These are phyloP conservation scores for Chloropsis hardwickii DNA, from an alignment of 2,113 vertebrate species.

Conservation along the genomic window DNA sequence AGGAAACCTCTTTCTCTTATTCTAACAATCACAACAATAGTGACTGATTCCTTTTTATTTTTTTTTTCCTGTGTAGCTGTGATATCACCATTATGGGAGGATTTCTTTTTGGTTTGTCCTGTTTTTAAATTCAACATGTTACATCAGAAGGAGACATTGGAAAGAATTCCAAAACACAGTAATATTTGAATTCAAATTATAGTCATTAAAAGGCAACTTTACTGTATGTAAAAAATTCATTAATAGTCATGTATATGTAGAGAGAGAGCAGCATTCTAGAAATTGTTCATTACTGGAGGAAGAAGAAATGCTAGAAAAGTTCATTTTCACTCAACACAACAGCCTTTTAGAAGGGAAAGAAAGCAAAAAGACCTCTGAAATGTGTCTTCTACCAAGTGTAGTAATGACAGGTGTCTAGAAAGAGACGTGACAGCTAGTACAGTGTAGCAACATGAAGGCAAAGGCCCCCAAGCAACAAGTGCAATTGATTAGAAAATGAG, in stretches of 20 bases:
- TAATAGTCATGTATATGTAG: not conserved
- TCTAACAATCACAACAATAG: not conserved
- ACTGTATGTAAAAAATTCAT: not conserved
- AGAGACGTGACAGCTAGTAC: not conserved
- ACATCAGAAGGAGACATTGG: not conserved
- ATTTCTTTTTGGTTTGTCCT: not conserved
- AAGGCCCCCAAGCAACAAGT: slow-evolving; percentile 6
- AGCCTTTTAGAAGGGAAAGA: not conserved
- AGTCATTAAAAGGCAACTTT: not conserved
- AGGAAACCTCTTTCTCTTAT: not conserved
- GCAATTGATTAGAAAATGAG: slow-evolving; percentile 35
- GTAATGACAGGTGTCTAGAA: not conserved
- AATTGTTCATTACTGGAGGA: not conserved
- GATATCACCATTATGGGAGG: not conserved
- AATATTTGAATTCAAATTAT: not conserved
- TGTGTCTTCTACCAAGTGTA: not conserved
- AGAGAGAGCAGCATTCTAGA: not conserved
- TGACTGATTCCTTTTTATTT: not conserved
- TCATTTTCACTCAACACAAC: not conserved
- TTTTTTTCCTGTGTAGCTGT: not conserved
- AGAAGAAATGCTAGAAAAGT: not conserved
- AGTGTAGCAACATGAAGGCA: not conserved
- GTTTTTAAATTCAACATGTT: not conserved
- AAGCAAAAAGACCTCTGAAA: not conserved
- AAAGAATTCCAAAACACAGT: not conserved